A percentile compares a stretch with the other conserved stretches of the same genome.
Conservation (phyloP, 2,113 vertebrate genomes). For the Crypturellus undulatus region DNA sequence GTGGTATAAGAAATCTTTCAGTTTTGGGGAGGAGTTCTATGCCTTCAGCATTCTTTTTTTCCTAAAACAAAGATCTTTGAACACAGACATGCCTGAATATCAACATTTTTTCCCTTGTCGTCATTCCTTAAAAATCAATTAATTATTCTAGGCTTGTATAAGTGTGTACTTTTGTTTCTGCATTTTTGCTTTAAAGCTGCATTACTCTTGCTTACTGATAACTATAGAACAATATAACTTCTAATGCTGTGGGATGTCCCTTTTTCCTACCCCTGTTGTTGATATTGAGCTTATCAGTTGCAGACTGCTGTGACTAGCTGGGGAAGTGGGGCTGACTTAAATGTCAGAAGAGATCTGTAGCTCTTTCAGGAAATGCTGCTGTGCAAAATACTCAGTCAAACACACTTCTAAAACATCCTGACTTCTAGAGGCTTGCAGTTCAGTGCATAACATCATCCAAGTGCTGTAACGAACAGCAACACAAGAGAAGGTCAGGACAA, state of each 20-base stretch:
- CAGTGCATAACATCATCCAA: not conserved
- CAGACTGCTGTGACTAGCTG: not conserved
- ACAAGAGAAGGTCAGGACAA: not conserved
- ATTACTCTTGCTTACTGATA: not conserved
- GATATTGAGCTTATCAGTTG: not conserved
- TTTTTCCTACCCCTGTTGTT: not conserved
- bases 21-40: not conserved
- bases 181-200: not conserved
- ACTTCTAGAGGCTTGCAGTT: not conserved
- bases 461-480: not conserved
- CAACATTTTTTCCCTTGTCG: not conserved
- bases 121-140: not conserved
- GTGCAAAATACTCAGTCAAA: not conserved
- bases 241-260: not conserved
- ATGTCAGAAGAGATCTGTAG: not conserved
- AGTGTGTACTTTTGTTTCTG: not conserved
- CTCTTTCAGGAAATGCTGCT: not conserved
- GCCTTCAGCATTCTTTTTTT: slow-evolving; percentile 5
- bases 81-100: not conserved
- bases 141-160: not conserved
- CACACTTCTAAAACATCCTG: not conserved
- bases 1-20: not conserved
- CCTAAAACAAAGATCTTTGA: slow-evolving; percentile 5
- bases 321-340: not conserved
- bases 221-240: not conserved